Evolutionary conservation across 2,113 vertebrate species (phyloP), one percentile per base, ranked within the genome.

Genomic region (Promerops cafer): DNA sequence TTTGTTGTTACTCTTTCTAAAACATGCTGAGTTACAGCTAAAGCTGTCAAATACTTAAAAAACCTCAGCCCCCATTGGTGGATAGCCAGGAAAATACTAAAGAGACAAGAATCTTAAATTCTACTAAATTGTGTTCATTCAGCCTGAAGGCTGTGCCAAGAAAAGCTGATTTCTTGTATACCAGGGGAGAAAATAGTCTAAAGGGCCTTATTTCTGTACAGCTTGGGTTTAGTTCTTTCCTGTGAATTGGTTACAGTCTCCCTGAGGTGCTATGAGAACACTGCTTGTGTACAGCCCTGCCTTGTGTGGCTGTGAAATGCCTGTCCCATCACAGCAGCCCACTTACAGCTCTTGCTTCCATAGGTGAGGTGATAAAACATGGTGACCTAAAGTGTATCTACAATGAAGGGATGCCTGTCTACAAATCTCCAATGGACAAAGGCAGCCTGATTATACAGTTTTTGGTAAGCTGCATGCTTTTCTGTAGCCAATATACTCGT

Each of bases 341-440:
- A 13, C 33, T 61, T 18, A 33, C 0, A 53, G 18, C 26, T 90
- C 50, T 61, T 39, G 13, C 28, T 16, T 84, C 18, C 9, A 5
- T 18, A 99, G 99, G 99, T 84, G 98, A 99, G 93, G 99, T 99
- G 47, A 97, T 99, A 61, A 99, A 99, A 90, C 98, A 98, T 1
- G 98, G 97, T 40, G 98, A 99, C 54, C 68, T 98, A 0, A 99
- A 98, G 71, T 98, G 98, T 85, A 97, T 99, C 79, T 96, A 72
- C 42, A 99, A 98, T 1, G 99, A 99, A 94, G 99, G 99, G 6
- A 99, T 99, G 99, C 99, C 99, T 2, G 64, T 99, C 77, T 98
- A 99, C 96, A 99, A 97, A 82, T 97, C 98, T 10, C 99, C 99
- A 33, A 98, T 96, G 96, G 99, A 99, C 59, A 99, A 95, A 91